These are phyloP conservation scores for Lasius platythorax DNA, from an alignment of 2,888 invertebrate genomes.

Conservation along the genomic window DNA sequence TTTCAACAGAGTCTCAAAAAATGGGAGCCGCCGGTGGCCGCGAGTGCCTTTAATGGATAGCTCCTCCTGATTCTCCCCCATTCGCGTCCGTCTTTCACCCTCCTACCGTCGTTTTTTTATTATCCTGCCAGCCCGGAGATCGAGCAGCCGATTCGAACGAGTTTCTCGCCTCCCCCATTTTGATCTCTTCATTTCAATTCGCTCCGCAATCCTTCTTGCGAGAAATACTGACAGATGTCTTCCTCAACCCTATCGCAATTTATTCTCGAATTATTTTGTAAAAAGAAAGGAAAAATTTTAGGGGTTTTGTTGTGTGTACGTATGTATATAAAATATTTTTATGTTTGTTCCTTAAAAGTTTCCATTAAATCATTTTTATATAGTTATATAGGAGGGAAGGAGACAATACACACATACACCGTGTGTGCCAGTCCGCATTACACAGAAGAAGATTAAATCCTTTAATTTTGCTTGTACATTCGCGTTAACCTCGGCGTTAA, in stretches of 20 bases:
- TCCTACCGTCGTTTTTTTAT: conserved; percentile 34
- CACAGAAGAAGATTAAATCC: too few species aligned
- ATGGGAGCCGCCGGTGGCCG: conserved; percentile 37
- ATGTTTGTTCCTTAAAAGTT: background rate
- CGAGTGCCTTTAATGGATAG: conserved; percentile 52
- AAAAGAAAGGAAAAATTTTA: background rate
- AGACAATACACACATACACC: too few species aligned
- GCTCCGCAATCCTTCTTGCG: conserved; percentile 31
- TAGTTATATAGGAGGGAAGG: too few species aligned
- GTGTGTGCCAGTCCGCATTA: too few species aligned
- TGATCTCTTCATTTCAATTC: conserved; percentile 54
- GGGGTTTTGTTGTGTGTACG: background rate
- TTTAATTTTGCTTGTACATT: too few species aligned
- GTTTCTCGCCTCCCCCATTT: conserved; percentile 38
- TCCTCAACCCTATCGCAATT: conserved; percentile 33
- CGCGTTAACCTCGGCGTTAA: too few species aligned
- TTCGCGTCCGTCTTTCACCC: conserved; percentile 31
- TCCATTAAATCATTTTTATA: too few species aligned
- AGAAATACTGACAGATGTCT: conserved; percentile 46
- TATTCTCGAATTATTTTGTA: background rate
- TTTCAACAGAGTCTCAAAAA: conserved; percentile 49
- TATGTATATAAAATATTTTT: background rate
- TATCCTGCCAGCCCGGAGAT: conserved; percentile 43
- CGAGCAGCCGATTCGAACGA: conserved; percentile 47
- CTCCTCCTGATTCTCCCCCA: conserved; percentile 22